Conservation (phyloP, 2,113 vertebrate genomes). For the Xenus cinereus region DNA sequence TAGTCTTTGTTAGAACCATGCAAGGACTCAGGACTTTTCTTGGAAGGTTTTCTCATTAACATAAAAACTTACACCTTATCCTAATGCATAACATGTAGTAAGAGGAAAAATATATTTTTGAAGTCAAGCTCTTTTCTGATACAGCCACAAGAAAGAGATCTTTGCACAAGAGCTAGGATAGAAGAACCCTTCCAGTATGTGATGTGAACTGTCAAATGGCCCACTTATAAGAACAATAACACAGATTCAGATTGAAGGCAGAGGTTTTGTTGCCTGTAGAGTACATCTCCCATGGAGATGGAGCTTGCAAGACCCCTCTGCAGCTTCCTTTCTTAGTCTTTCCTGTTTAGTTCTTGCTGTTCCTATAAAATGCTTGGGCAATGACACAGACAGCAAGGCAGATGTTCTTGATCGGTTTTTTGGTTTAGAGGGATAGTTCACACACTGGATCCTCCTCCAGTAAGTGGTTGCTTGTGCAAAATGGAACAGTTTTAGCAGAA, state of each 20-base stretch:
- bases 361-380: background rate
- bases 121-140: background rate
- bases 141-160: background rate
- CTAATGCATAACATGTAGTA: background rate
- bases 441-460: background rate
- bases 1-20: background rate
- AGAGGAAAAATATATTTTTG: background rate
- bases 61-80: background rate
- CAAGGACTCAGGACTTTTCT: background rate
- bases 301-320: background rate
- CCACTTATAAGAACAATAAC: background rate
- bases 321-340: background rate
- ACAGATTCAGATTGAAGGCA: background rate
- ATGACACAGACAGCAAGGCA: background rate
- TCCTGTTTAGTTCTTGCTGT: background rate
- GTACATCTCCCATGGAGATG: rapidly evolving
- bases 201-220: background rate
- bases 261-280: background rate
- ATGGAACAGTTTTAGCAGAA: background rate
- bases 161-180: background rate
- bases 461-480: background rate
- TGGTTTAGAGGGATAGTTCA: background rate
- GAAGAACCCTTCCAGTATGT: background rate
- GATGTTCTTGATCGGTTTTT: background rate
- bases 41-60: background rate